Percentiles rank a stretch among this genome's conserved stretches.
Conservation (phyloP, 2,113 vertebrate genomes). For the Tachysurus fulvidraco region DNA sequence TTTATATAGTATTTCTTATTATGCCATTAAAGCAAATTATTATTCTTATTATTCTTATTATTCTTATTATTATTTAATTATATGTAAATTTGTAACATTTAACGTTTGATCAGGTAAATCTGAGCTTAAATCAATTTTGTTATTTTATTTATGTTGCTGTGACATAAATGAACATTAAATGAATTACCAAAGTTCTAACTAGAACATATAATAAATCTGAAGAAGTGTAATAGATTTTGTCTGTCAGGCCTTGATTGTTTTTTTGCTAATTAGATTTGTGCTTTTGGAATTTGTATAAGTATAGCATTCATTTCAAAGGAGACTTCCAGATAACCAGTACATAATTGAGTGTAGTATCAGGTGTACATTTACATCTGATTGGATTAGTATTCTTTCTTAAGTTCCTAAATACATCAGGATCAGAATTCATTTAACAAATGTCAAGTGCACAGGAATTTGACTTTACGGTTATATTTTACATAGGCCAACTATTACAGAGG, state of each 20-base stretch:
- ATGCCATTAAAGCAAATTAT: not conserved
- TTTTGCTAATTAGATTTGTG: not conserved
- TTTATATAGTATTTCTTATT: not conserved
- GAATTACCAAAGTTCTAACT: no score
- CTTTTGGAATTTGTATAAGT: not conserved
- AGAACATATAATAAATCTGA: no score
- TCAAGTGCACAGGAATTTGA: not conserved
- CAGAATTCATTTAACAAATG: not conserved
- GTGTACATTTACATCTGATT: not conserved
- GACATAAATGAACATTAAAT: no score
- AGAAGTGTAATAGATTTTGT: no score
- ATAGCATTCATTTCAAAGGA: not conserved
- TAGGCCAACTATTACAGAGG: not conserved
- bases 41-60: no score
- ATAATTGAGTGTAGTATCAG: not conserved
- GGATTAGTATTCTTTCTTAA: not conserved
- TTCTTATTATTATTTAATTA: not conserved
- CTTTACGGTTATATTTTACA: not conserved
- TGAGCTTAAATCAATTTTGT: not conserved
- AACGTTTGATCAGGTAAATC: not conserved
- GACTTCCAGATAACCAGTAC: not conserved
- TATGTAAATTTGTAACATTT: not conserved
- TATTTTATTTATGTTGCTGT: not conserved
- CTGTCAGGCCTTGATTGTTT: not conserved
- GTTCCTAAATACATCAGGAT: not conserved